Evolutionary conservation across 2,888 invertebrate genomes (phyloP), one percentile per base, ranked within the genome.

Genomic region (Xestia ashworthii): DNA sequence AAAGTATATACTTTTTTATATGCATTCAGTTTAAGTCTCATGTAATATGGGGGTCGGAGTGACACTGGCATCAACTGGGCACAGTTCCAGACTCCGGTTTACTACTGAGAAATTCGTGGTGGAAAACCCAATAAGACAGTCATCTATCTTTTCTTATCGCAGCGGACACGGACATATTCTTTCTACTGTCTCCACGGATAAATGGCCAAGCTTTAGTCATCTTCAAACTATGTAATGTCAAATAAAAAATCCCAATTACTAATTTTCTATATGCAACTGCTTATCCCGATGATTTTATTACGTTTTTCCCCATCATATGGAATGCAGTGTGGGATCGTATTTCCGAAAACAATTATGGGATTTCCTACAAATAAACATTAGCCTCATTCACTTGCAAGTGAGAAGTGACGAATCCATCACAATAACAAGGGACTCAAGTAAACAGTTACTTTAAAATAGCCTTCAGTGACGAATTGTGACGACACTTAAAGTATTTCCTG

Each of bases 321-420:
- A 22, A 8, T 32, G 16, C 14, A 50, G n/a, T 32, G 38, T 11
- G 19, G 19, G 22, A n/a, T 48, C 11, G 38, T n/a, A 53, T 53
- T 73, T 44, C 38, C 38, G 5, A 22, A 58, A 80, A 80, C 14
- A 14, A n/a, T n/a, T 71, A 38, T 22, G 74, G 79, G 14, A 62
- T 62, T 79, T 67, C 67, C 79, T 44, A 25, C 16, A 55, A n/a
- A 71, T 19, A 44, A 60, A 60, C 65, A n/a, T 50, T 64, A 48
- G 41, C 25, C 55, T 79, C 25, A 48, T 71, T 79, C 14, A 16
- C 6, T 67, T 53, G 25, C 25, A 58, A 68, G 46, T 32, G 12
- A 60, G 9, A 38, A 60, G 19, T 48, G 66, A 74, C 67, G 53
- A 80, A 73, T 73, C 46, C 8, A 25, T 41, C 32, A 41, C n/a